Evolutionary conservation across 37 sponge, comb jelly and placozoan species (phyloP).

Genomic region (Chondrosia reniformis): DNA sequence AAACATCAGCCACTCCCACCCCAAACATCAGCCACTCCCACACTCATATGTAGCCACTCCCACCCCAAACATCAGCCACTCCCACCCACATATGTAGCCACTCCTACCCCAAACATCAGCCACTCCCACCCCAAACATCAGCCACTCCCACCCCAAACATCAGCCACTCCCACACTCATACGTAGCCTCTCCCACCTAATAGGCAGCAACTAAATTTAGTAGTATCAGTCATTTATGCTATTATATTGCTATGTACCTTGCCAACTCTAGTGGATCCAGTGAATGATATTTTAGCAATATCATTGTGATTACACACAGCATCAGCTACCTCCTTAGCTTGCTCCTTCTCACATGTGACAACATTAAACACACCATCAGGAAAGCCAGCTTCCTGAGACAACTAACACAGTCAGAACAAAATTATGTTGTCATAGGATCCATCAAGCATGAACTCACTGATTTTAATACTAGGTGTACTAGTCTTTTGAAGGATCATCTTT

Average conservation of each 20-base stretch:
- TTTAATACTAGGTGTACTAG: too few species aligned
- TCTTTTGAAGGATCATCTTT: too few species aligned
- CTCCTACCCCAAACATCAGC: too few species aligned
- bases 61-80: too few species aligned
- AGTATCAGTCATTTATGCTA: too few species aligned
- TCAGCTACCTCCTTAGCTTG: constrained; percentile 40
- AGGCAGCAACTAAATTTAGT: too few species aligned
- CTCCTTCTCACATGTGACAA: constrained; percentile 66
- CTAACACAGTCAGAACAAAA: constrained; percentile 25
- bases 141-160: too few species aligned
- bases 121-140: too few species aligned
- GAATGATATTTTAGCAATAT: constrained; percentile 74
- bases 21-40: not conserved
- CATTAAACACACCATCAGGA: constrained; percentile 91
- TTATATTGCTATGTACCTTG: too few species aligned
- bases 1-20: not conserved
- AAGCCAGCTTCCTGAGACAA: constrained; percentile 69
- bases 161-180: not conserved
- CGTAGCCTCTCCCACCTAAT: not conserved
- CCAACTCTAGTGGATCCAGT: constrained; percentile 92
- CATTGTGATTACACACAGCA: constrained; percentile 41
- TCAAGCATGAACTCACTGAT: too few species aligned
- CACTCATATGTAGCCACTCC: not conserved
- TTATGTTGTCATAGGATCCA: too few species aligned
- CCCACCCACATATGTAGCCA: too few species aligned